These are phyloP conservation scores for Sebastes taczanowskii DNA, from an alignment of 2,797 vertebrate species.

Conservation along the genomic window DNA sequence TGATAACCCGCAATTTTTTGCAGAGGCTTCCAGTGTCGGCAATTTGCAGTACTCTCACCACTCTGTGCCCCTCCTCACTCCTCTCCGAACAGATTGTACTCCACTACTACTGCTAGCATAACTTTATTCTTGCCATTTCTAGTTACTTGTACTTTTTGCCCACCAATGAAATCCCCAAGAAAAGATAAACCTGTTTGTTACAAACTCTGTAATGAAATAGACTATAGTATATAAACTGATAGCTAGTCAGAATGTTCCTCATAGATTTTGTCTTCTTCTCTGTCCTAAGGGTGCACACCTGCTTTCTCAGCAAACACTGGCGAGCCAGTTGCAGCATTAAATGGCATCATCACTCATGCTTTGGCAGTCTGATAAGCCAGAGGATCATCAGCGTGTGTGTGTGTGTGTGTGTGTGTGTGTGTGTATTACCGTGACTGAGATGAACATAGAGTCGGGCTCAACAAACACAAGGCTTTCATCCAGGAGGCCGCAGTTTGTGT, in stretches of 20 bases:
- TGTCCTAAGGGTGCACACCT: neutral
- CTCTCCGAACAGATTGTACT: neutral
- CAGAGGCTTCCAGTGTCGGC: neutral
- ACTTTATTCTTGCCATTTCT: neutral
- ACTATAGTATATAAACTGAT: neutral
- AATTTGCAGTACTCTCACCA: neutral
- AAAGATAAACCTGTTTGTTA: neutral
- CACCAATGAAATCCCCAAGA: neutral
- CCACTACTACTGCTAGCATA: no score
- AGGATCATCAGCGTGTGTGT: neutral
- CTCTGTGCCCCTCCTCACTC: neutral
- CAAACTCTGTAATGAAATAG: neutral
- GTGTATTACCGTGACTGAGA: neutral
- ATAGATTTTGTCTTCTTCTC: neutral
- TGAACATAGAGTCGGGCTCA: neutral
- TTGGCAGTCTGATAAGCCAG: slow-evolving; percentile 22
- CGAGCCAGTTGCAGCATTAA: neutral
- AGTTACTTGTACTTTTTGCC: neutral
- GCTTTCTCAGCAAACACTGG: neutral
- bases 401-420: neutral
- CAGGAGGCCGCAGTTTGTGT: no score
- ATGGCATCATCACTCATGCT: slow-evolving; percentile 23
- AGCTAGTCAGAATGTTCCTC: neutral
- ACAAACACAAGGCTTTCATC: no score
- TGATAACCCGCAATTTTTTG: neutral